Conservation (phyloP, 2,888 invertebrate genomes). For the Ornithoptera alexandrae region DNA sequence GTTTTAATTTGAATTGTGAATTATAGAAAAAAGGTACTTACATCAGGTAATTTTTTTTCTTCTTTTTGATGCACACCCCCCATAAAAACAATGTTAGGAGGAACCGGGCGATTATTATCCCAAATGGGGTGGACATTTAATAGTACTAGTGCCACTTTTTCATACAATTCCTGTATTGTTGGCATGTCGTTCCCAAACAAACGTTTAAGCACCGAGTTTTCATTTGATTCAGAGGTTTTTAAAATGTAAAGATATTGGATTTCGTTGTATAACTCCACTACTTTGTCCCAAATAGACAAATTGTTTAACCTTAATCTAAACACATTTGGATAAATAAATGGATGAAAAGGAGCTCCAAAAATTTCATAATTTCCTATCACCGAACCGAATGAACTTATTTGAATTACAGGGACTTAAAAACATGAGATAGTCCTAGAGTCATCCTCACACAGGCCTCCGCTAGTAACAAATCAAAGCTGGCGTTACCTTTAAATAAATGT, state of each 20-base stretch:
- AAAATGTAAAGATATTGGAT: conserved; percentile 18
- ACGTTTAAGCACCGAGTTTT: conserved; percentile 34
- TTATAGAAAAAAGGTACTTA: conserved; percentile 32
- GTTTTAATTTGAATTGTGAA: not conserved
- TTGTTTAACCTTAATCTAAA: conserved; percentile 35
- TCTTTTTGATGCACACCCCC: conserved; percentile 56
- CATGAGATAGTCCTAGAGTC: conserved; percentile 35
- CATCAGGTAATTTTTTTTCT: conserved; percentile 52
- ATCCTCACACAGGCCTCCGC: conserved; percentile 35
- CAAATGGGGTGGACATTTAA: conserved; percentile 59
- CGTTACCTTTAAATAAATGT: conserved; percentile 28
- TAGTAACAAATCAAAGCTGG: conserved; percentile 37
- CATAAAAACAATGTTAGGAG: conserved; percentile 56
- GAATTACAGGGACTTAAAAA: conserved; percentile 40
- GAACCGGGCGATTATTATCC: conserved; percentile 52
- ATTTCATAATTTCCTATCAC: conserved; percentile 21
- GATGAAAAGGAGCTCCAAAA: conserved; percentile 40
- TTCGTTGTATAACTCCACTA: conserved; percentile 35
- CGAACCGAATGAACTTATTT: conserved; percentile 39
- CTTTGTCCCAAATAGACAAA: conserved; percentile 44
- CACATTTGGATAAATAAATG: conserved; percentile 38
- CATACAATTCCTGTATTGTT: conserved; percentile 34
- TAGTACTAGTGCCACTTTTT: conserved; percentile 53
- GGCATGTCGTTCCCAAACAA: conserved; percentile 40
- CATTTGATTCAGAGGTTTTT: conserved; percentile 24